Evolutionary conservation across 2,113 vertebrate genomes (phyloP), one percentile per base, ranked within the genome.

Genomic region (Silurus glanis): DNA sequence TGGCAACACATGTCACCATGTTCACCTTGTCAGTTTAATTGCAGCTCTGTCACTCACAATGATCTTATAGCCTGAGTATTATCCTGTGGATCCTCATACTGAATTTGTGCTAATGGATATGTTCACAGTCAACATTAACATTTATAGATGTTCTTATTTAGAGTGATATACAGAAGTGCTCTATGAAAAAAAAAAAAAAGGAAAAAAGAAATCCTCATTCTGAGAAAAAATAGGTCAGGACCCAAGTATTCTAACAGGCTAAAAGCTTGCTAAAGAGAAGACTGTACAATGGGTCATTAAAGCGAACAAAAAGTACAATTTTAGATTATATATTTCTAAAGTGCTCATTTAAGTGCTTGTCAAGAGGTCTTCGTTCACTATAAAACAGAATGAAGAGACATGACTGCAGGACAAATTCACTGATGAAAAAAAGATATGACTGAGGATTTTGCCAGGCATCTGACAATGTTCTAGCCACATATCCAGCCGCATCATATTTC

Each of bases 1-100:
- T 85, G 86, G 13, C 78, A 61, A 66, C 12, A 45, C 61, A 67
- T 75, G 69, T 86, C 74, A 80, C 71, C 51, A 64, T 47, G 59
- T 87, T 88, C 85, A 84, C 76, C 64, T 62, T 90, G 80, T 83
- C 83, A 55, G 21, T 85, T 86, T 90, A 90, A 90, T 90, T 86
- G 64, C 66, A 76, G 45, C 58, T 59, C 67, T 74, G 88, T 87
- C 89, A 90, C 19, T 80, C 72, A 85, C 47, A 47, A 87, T 62
- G 53, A 69, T 80, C 61, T 83, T 88, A 17, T 66, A 10, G 53
- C 67, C 17, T 47, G 13, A 9, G 8, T 59, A 2, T 37, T 58
- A 56, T 56, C 53, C 53, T 37, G 53, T 19, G n/a, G 23, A 37
- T 37, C 76, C 76, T 67, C 7, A 9, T 25, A 14, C 51, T 58